Evolutionary conservation across 2,113 vertebrate species (phyloP).

Genomic region (Leptobrachium ailaonicum): DNA sequence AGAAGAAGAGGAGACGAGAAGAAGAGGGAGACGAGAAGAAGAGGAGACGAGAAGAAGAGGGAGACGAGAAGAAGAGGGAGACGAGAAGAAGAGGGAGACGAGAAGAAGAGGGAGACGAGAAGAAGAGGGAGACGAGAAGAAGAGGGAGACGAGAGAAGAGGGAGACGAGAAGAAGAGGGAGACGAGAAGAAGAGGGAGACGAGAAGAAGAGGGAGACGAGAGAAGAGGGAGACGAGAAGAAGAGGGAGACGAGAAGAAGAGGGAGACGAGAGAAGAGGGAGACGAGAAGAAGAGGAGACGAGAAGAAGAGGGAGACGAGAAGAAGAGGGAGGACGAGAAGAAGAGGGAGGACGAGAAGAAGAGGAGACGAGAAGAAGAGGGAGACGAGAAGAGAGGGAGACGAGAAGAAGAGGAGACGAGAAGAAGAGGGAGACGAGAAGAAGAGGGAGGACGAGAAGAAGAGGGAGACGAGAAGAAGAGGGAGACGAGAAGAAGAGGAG

Average conservation of each 20-base stretch:
- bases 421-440: neutral
- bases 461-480: neutral
- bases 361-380: neutral
- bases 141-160: neutral
- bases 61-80: neutral
- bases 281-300: neutral
- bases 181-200: neutral
- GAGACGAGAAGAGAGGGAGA: neutral
- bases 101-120: neutral
- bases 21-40: neutral
- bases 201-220: neutral
- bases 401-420: neutral
- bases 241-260: neutral
- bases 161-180: neutral
- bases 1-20: neutral
- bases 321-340: too few relatives aligned
- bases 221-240: neutral
- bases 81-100: neutral
- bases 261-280: neutral
- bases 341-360: too few relatives aligned
- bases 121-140: neutral
- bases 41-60: neutral
- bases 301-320: too few relatives aligned
- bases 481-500: neutral
- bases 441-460: too few relatives aligned